A percentile compares a stretch with the other conserved stretches of the same genome.
phyloP scores from a whole-genome alignment of 2,113 vertebrate genomes.

The Haplochromis vanheusdeni region DNA sequence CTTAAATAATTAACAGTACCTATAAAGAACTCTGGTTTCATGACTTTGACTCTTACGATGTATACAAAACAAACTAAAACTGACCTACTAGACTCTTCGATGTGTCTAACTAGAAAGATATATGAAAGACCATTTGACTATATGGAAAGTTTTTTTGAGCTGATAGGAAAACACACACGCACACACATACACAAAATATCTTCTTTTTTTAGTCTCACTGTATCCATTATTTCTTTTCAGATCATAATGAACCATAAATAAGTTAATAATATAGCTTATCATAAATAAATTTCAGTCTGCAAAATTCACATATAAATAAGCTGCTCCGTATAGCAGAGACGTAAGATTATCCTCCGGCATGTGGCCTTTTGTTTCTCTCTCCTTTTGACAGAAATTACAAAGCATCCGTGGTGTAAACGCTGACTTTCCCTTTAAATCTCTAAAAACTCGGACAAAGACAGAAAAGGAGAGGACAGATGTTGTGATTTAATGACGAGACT shows the following conservation, averaged over 20 bases:
- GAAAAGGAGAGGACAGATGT: background rate
- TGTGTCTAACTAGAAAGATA: background rate
- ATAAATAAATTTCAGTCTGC: conserved; percentile 58
- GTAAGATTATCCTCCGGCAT: background rate
- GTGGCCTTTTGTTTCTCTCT: background rate
- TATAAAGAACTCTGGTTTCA: background rate
- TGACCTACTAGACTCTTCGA: background rate
- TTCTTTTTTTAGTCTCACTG: conserved; percentile 21
- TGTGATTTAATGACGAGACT: background rate
- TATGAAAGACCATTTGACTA: background rate
- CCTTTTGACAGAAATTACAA: conserved; percentile 9
- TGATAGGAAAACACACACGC: conserved; percentile 1
- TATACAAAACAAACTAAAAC: background rate
- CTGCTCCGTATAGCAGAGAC: conserved; percentile 7
- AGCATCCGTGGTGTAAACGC: conserved; percentile 38
- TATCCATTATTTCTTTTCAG: conserved; percentile 8
- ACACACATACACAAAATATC: conserved; percentile 13
- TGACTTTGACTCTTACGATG: background rate
- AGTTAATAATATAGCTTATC: conserved; percentile 62
- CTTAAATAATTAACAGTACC: background rate
- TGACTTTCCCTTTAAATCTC: conserved; percentile 46
- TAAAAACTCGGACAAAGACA: background rate
- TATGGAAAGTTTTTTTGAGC: conserved; percentile 22
- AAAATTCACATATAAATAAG: conserved; percentile 66
- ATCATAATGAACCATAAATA: conserved; percentile 48